Base-by-base conservation (phyloP, 2,113 vertebrate genomes). In the Oxyruncus cristatus region DNA sequence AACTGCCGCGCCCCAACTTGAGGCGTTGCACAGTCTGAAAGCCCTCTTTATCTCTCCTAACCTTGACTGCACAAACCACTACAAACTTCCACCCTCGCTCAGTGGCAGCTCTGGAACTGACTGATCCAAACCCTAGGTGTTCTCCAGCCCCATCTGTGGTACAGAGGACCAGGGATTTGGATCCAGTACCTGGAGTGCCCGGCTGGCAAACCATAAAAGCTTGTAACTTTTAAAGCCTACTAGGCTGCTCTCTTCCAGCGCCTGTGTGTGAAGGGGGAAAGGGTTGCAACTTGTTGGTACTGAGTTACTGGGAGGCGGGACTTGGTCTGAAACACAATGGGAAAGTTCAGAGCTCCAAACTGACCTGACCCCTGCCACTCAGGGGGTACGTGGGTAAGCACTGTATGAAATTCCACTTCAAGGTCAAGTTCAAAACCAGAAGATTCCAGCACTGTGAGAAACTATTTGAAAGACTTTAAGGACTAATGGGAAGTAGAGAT, bases 361-460 rank as follows among this genome's bases (percentile, higher is more conserved):
- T 26, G 33, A 46, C 77, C 74, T 15, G 37, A 85, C 41, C 71
- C 33, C 58, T 35, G 4, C 1, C 2, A 17, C 47, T 67, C 6
- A 15, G 35, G 7, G 47, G 3, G 37, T 11, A 30, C 2, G 6
- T 49, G 35, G 46, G 55, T 19, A 74, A 91, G 46, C 62, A 63
- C 27, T 26, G 12, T 2, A 44, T 8, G 47, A 81, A 82, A 85
- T 49, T 39, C 32, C 65, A 76, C 66, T 70, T 76, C 19, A 67
- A 53, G 73, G 70, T 75, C 62, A 52, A 30, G 44, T 53, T 85
- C 74, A 79, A 87, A 95, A 23, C 53, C 65, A 91, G 88, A 85
- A 91, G 67, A 85, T 72, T 85, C 58, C 77, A 91, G 14, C 61
- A 49, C 26, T 68, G 50, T 41, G 58, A 91, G 46, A 93, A 95